These are phyloP conservation scores for Actias luna DNA, from an alignment of 2,888 invertebrate species.

Conservation along the genomic window DNA sequence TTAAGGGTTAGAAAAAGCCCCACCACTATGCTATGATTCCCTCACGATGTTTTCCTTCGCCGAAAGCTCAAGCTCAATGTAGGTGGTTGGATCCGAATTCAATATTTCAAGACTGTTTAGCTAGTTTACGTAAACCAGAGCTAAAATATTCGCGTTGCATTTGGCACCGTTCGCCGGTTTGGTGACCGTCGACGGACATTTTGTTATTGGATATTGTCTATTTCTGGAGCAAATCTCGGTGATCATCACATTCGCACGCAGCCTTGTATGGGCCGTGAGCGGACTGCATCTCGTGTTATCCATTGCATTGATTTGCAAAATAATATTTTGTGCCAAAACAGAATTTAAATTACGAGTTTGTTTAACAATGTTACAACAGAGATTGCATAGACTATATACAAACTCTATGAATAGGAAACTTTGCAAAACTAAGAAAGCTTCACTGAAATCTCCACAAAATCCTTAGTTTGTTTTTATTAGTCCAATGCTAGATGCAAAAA, in stretches of 20 bases:
- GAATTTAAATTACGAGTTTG: neutral
- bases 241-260: conserved; percentile 22
- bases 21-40: too few relatives aligned
- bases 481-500: neutral
- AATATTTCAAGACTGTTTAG: conserved; percentile 14
- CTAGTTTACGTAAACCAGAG: conserved; percentile 30
- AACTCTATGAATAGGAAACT: neutral
- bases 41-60: too few relatives aligned
- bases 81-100: too few relatives aligned
- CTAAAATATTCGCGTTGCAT: conserved; percentile 26
- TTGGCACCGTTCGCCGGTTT: conserved; percentile 49
- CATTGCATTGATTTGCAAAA: neutral
- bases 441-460: neutral
- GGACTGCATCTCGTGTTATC: conserved; percentile 14
- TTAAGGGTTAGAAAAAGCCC: too few relatives aligned
- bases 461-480: neutral
- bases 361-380: neutral
- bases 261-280: conserved; percentile 19
- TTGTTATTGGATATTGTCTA: conserved; percentile 54
- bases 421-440: neutral
- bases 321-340: conserved; percentile 10
- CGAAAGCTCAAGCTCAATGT: too few relatives aligned
- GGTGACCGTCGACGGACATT: conserved; percentile 39
- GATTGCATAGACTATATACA: neutral
- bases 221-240: conserved; percentile 37